Conservation (phyloP, 1,140 invertebrate species). For the Achatina immaculata region DNA sequence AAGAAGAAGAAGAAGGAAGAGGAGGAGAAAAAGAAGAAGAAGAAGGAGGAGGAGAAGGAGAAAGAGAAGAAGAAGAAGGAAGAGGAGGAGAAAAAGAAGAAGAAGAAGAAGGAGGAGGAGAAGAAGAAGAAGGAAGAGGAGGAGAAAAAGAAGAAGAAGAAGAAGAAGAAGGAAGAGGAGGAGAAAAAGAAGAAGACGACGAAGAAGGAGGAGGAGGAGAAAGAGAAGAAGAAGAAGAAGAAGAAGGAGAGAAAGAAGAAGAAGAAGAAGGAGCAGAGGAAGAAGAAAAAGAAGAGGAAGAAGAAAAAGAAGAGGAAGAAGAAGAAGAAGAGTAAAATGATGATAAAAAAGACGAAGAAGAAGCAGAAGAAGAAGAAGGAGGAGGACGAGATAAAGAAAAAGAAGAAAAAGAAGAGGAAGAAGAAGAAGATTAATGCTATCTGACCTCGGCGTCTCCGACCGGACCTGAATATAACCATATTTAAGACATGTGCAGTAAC, state of each 20-base stretch:
- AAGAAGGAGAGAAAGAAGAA: conserved; percentile 24
- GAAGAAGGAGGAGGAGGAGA: too few species aligned
- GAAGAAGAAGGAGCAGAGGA: background rate
- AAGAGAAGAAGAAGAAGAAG: conserved; percentile 4
- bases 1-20: too few species aligned
- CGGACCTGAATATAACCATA: background rate
- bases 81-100: too few species aligned
- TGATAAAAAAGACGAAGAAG: too few species aligned
- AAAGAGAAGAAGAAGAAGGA: too few species aligned
- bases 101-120: background rate
- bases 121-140: background rate
- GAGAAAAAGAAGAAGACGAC: too few species aligned
- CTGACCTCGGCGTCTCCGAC: background rate
- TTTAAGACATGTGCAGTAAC: too few species aligned
- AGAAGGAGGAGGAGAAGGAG: too few species aligned
- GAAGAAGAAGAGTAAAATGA: too few species aligned
- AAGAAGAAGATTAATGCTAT: background rate
- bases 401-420: conserved; percentile 6
- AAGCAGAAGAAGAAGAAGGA: conserved; percentile 15
- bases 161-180: background rate
- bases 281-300: conserved; percentile 11
- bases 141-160: background rate
- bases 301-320: conserved; percentile 19
- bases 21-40: too few species aligned
- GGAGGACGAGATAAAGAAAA: conserved; percentile 26